Percentiles rank a stretch among this genome's conserved stretches.
These are phyloP conservation scores for Sus cebifrons DNA, from an alignment of 2,797 vertebrate species.

Conservation along the genomic window DNA sequence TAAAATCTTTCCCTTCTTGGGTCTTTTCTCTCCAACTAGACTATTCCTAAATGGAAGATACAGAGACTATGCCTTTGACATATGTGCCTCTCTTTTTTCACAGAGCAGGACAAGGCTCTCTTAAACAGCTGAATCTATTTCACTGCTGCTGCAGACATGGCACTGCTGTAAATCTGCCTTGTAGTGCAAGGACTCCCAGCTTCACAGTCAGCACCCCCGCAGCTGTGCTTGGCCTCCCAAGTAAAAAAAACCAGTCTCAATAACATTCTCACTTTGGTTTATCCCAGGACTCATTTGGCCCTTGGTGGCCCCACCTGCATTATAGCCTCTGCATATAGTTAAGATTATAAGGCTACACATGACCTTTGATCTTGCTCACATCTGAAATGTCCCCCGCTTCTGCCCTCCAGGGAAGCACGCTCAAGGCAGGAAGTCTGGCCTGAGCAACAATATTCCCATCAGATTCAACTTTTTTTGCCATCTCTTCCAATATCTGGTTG, in stretches of 20 bases:
- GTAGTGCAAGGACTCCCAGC: background rate
- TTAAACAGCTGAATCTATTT: background rate
- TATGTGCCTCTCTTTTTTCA: background rate
- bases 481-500: background rate
- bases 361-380: rapidly evolving
- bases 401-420: rapidly evolving
- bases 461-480: background rate
- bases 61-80: background rate
- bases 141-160: background rate
- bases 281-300: background rate
- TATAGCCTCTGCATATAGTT: no score
- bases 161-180: background rate
- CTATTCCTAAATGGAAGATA: background rate
- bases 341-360: background rate
- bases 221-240: background rate
- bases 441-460: background rate
- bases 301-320: background rate
- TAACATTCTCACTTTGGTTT: background rate
- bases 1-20: background rate
- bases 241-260: background rate
- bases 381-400: background rate
- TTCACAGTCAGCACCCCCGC: background rate
- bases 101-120: background rate
- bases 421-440: background rate
- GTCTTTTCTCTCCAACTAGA: background rate